phyloP scores from a whole-genome alignment of 2,113 vertebrate species.

The Antidorcas marsupialis region DNA sequence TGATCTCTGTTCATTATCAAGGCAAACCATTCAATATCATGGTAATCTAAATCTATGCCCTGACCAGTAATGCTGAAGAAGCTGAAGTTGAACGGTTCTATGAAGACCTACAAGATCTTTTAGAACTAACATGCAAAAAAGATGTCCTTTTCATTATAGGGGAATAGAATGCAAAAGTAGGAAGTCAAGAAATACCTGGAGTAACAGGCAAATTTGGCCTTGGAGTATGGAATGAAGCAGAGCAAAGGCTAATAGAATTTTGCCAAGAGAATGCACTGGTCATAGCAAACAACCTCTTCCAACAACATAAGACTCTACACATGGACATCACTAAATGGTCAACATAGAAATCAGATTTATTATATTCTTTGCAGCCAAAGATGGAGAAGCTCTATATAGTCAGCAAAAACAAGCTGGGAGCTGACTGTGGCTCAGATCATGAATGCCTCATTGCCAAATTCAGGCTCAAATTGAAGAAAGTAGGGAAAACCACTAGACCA shows the following conservation, averaged over 20 bases:
- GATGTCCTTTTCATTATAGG: not conserved
- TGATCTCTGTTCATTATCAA: not conserved
- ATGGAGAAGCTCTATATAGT: not conserved
- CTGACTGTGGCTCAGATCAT: not conserved
- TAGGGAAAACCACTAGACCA: not conserved
- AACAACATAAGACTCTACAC: not conserved
- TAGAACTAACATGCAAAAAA: not conserved
- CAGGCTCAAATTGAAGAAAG: not conserved
- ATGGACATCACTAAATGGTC: not conserved
- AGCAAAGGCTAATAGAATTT: not conserved
- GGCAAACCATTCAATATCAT: not conserved
- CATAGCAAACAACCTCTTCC: not conserved
- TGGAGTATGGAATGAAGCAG: not conserved
- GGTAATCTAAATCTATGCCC: not conserved
- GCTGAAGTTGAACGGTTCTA: not conserved
- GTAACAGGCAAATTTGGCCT: not conserved
- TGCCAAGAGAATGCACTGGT: not conserved
- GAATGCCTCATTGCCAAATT: not conserved
- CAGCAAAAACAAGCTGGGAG: not conserved
- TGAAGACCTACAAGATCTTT: not conserved
- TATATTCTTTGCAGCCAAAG: not conserved
- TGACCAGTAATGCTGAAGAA: not conserved
- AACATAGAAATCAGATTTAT: not conserved
- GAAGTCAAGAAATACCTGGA: not conserved
- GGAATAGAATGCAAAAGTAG: not conserved